Conservation (phyloP, 2,113 vertebrate genomes). For the Campylomormyrus tamandua region DNA sequence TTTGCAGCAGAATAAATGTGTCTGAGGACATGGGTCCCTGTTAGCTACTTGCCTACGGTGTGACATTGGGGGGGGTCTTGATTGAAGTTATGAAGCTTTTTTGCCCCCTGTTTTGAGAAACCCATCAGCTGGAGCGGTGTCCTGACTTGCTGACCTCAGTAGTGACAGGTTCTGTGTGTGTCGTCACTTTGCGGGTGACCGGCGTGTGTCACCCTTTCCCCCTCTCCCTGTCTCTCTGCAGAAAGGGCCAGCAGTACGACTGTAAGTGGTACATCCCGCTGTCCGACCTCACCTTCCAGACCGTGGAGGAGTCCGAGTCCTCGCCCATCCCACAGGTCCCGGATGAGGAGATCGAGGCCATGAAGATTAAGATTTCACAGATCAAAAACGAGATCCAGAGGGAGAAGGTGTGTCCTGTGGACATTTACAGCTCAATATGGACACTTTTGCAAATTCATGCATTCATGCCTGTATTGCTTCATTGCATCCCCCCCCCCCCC, state of each 20-base stretch:
- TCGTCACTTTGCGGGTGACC: background rate
- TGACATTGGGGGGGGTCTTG: background rate
- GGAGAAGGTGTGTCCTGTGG: slow-evolving; percentile 69
- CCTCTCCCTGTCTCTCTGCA: slow-evolving; percentile 35
- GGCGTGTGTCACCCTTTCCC: background rate
- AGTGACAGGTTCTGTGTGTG: background rate
- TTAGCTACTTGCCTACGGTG: background rate
- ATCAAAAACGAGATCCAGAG: slow-evolving; percentile 88
- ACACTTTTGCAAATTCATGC: too few species aligned
- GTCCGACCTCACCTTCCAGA: slow-evolving; percentile 85
- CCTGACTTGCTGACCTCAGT: background rate
- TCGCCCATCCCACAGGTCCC: slow-evolving; percentile 76
- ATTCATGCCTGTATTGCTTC: background rate
- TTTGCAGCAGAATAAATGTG: background rate
- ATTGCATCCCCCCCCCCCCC: too few species aligned
- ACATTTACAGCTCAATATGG: background rate
- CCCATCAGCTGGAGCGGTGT: background rate
- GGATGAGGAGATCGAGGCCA: slow-evolving; percentile 85
- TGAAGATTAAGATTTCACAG: slow-evolving; percentile 93
- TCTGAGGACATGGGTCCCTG: background rate
- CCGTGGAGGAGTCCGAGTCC: slow-evolving; percentile 78
- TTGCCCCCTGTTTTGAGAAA: background rate
- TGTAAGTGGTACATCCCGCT: slow-evolving; percentile 95
- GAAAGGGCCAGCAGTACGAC: slow-evolving; percentile 90
- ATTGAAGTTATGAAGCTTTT: background rate